Evolutionary conservation across 2,113 vertebrate genomes (phyloP).

Genomic region (Rhinoptilus africanus): DNA sequence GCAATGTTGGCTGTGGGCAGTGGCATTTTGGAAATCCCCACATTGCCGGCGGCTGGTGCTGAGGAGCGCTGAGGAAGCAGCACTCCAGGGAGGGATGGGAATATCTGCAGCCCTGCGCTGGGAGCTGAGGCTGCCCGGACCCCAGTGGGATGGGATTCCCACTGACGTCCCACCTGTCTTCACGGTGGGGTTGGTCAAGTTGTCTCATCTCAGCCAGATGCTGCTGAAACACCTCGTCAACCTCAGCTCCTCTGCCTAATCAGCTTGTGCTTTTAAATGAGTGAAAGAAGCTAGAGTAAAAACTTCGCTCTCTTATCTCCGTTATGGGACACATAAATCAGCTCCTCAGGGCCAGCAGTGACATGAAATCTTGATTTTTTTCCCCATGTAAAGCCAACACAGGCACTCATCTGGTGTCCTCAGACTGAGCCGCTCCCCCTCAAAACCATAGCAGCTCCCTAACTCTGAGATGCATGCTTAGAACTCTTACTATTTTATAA

Average conservation of each 20-base stretch:
- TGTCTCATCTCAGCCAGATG: background rate
- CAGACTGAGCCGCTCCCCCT: background rate
- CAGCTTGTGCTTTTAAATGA: background rate
- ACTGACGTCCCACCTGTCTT: fast-evolving
- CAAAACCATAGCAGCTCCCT: background rate
- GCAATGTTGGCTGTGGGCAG: background rate
- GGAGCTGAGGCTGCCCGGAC: background rate
- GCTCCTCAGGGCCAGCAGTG: background rate
- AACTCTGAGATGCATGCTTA: background rate
- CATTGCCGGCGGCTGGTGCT: too few species aligned
- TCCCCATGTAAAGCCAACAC: background rate
- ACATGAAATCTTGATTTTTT: background rate
- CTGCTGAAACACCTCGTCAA: background rate
- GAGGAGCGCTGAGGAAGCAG: background rate
- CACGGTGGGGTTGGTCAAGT: background rate
- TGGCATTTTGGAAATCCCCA: fast-evolving
- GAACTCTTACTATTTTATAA: too few species aligned
- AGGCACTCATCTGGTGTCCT: background rate
- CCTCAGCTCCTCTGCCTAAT: background rate
- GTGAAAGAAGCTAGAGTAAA: background rate
- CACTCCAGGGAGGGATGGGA: background rate
- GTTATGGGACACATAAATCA: background rate
- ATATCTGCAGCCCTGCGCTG: too few species aligned
- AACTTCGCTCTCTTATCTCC: background rate
- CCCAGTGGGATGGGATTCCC: background rate